These are phyloP conservation scores for Epistrophella euchroma DNA, from an alignment of 2,888 invertebrate species.

Conservation along the genomic window DNA sequence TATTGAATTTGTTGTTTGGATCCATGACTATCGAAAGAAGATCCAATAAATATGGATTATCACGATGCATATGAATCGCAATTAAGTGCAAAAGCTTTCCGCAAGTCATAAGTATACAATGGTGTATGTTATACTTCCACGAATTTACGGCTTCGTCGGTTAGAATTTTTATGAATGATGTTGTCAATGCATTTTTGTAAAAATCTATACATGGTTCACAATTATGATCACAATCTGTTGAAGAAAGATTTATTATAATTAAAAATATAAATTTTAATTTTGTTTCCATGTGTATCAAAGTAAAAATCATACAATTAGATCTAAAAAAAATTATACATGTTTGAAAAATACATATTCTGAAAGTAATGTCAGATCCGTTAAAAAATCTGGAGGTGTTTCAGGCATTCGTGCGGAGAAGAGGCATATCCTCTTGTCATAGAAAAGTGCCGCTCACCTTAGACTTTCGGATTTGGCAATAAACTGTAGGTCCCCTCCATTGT, in stretches of 20 bases:
- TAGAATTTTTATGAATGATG: slow-evolving; percentile 97
- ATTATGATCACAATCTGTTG: slow-evolving; percentile 91
- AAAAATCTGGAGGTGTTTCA: no score
- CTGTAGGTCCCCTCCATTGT: no score
- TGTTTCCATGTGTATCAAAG: not conserved
- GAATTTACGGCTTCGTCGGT: slow-evolving; percentile 99
- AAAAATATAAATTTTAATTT: not conserved
- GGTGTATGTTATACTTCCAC: slow-evolving; percentile 98
- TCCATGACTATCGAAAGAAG: slow-evolving; percentile 96
- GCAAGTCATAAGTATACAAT: slow-evolving; percentile 96
- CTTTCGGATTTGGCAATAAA: no score
- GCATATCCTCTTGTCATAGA: no score
- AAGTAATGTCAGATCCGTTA: no score
- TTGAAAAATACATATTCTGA: no score
- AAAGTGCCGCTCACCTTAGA: no score
- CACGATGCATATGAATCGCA: slow-evolving; percentile 94
- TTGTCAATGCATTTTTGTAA: slow-evolving; percentile 96
- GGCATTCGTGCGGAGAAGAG: no score
- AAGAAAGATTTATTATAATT: not conserved
- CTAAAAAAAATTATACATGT: no score
- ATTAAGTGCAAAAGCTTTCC: slow-evolving; percentile 96
- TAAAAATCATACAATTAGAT: not conserved
- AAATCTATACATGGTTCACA: slow-evolving; percentile 96
- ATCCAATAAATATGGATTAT: slow-evolving; percentile 96
- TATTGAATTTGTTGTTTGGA: slow-evolving; percentile 95